These are phyloP conservation scores for Sinocyclocheilus rhinocerous DNA, from an alignment of 2,113 vertebrate genomes.

Conservation along the genomic window DNA sequence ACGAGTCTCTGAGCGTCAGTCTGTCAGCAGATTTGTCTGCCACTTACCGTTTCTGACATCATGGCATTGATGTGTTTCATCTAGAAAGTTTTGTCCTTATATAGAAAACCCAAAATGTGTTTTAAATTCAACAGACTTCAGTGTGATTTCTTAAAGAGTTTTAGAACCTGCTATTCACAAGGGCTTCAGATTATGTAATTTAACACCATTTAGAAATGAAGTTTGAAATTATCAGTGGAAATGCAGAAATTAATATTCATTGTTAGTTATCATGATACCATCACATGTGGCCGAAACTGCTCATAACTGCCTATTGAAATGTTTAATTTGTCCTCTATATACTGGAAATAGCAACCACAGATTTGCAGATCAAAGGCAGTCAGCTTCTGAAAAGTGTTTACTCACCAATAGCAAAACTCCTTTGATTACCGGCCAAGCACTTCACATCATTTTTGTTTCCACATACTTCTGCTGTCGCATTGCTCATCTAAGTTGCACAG, in stretches of 20 bases:
- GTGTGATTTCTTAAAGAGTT: neutral
- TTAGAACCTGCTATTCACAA: neutral
- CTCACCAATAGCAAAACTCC: neutral
- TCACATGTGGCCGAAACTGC: constrained; percentile 14
- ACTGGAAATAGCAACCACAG: constrained; percentile 45
- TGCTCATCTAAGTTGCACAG: neutral
- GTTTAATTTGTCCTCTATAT: neutral
- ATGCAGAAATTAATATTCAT: constrained; percentile 7
- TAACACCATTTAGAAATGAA: neutral
- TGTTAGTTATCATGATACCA: neutral
- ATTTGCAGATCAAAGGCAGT: neutral
- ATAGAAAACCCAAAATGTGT: neutral
- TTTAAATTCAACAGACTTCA: neutral
- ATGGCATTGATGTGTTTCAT: neutral
- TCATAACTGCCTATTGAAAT: neutral
- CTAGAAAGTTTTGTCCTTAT: constrained; percentile 7
- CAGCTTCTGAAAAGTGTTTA: constrained; percentile 38
- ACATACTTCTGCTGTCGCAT: neutral
- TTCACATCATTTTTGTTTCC: neutral
- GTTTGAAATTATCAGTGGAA: neutral
- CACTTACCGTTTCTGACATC: neutral
- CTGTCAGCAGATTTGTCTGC: neutral
- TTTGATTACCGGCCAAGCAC: neutral
- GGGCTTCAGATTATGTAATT: neutral
- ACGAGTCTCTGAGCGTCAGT: neutral